Percentiles rank a stretch among this genome's conserved stretches.
Conservation (phyloP, 2,888 invertebrate genomes). For the Agriopis leucophaearia region DNA sequence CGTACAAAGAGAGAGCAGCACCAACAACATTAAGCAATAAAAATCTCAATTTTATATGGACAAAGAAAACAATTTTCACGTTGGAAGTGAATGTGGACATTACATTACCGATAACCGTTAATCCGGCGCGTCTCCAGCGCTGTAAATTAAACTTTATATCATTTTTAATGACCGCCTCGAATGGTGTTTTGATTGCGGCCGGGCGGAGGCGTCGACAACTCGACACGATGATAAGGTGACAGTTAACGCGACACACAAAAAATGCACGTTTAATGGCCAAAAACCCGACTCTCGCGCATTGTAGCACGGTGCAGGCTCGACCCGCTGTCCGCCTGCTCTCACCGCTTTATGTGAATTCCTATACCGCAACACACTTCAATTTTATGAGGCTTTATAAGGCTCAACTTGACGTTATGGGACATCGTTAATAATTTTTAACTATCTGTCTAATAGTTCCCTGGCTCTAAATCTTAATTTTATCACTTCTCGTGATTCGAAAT, state of each 20-base stretch:
- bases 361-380: constrained; percentile 74
- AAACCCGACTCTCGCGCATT: constrained; percentile 68
- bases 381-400: constrained; percentile 76
- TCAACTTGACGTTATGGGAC: constrained; percentile 67
- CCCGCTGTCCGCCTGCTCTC: constrained; percentile 42
- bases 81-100: constrained; percentile 70
- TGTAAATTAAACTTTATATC: constrained; percentile 86
- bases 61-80: constrained; percentile 76
- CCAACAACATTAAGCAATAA: constrained; percentile 61
- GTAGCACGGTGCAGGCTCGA: constrained; percentile 38
- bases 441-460: constrained; percentile 64
- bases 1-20: constrained; percentile 47
- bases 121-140: constrained; percentile 70
- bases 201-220: constrained; percentile 86
- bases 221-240: constrained; percentile 84
- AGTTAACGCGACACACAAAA: constrained; percentile 79
- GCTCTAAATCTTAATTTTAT: constrained; percentile 56
- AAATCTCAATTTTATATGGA: constrained; percentile 67
- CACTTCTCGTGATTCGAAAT: constrained; percentile 46
- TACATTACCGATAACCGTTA: constrained; percentile 81
- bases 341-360: constrained; percentile 78
- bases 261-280: constrained; percentile 80
- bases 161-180: constrained; percentile 83
- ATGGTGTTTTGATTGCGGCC: constrained; percentile 85
- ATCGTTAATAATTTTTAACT: constrained; percentile 75